These are phyloP conservation scores for Melanotus villosus DNA, from an alignment of 2,888 invertebrate species.

Conservation along the genomic window DNA sequence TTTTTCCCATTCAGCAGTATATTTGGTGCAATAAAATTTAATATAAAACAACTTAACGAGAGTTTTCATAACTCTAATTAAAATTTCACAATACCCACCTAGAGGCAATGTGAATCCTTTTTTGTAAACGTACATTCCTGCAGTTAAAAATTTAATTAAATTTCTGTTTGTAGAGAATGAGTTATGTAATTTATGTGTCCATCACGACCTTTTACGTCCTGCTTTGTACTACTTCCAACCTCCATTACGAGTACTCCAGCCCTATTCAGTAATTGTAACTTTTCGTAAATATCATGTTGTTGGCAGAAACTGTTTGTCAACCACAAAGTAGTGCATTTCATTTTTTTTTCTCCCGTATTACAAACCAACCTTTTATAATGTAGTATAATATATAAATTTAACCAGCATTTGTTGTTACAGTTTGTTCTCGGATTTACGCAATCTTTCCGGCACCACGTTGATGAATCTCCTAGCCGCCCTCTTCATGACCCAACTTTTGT, in stretches of 20 bases:
- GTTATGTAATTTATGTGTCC: background rate
- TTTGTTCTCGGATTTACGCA: conserved; percentile 77
- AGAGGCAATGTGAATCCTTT: background rate
- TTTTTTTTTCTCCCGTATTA: too few species aligned
- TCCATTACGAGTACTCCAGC: background rate
- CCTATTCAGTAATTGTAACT: background rate
- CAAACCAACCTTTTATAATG: too few species aligned
- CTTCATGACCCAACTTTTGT: conserved; percentile 78
- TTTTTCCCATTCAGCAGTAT: too few species aligned
- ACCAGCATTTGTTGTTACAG: conserved; percentile 68
- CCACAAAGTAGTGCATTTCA: too few species aligned
- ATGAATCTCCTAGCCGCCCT: conserved; percentile 78
- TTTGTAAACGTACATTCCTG: background rate
- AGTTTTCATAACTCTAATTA: too few species aligned
- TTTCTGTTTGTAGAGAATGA: background rate
- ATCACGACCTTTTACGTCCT: background rate
- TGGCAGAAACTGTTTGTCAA: too few species aligned
- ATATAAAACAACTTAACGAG: too few species aligned
- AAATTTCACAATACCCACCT: background rate
- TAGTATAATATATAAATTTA: too few species aligned
- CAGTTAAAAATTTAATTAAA: background rate
- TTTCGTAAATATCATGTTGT: too few species aligned
- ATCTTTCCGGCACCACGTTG: conserved; percentile 76
- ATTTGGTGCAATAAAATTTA: too few species aligned
- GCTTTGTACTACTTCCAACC: background rate